Base-by-base conservation (phyloP, 2,113 vertebrate genomes). In the Gracilinanus agilis region DNA sequence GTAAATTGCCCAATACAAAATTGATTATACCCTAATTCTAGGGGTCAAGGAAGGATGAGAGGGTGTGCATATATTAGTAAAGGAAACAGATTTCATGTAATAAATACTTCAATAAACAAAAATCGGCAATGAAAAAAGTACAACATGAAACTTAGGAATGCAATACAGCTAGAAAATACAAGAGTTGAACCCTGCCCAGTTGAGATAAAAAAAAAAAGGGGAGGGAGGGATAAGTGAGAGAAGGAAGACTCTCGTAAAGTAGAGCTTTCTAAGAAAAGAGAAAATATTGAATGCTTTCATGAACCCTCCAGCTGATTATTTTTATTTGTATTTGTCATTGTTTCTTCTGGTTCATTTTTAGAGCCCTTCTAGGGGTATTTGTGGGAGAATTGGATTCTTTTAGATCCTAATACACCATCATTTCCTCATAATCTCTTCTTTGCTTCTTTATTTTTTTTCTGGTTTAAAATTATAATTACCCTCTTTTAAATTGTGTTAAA, bases 1-100 rank as follows among this genome's bases (percentile, higher is more conserved):
- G 92, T 92, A 94, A n/a, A 91, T 3, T 88, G 93, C 56, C 95
- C 54, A 93, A 94, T 91, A 97, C 83, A 95, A 96, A 97, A 91
- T 0, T 40, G 91, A 96, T 91, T 88, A 44, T 0, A 29, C 90
- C 93, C 92, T 27, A 92, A 61, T 61, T 89, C 90, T 19, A 6
- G n/a, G 7, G 19, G 55, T 92, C 67, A 88, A 91, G 11, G 88
- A 83, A 1, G 53, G 49, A 49, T 40, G 23, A 29, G 67, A 0
- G 0, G 27, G 19, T 49, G 49, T 49, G 49, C 49, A 49, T 49
- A n/a, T 13, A 54, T 49, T 55, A 24, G 53, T 23, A 96, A 53
- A 44, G 29, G 23, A 90, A 24, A 93, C 75, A 91, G 88, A 96
- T 55, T 89, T 61, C 94, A 61, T 91, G 29, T 93, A 95, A 83